Percentiles rank a stretch among this genome's conserved stretches.
Evolutionary conservation across 2,888 invertebrate species (phyloP).

Genomic region (Isoperla grammatica): DNA sequence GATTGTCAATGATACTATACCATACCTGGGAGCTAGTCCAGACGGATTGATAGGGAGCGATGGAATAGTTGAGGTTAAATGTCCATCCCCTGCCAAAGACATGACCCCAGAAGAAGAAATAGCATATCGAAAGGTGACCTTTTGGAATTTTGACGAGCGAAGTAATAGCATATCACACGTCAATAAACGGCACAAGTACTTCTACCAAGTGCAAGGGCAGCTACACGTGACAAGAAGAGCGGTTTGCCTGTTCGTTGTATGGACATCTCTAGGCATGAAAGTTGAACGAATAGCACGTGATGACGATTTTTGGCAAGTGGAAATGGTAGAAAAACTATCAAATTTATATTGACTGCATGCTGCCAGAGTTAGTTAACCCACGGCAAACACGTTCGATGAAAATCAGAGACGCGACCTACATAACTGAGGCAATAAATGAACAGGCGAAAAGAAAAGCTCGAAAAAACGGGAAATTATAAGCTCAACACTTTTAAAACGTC

Average conservation of each 20-base stretch:
- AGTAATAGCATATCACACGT: constrained; percentile 5
- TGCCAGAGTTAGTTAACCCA: constrained; percentile 29
- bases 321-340: constrained; percentile 22
- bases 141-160: background rate
- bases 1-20: too few relatives aligned
- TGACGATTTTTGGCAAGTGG: constrained; percentile 24
- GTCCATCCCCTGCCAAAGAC: background rate
- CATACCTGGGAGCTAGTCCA: too few relatives aligned
- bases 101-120: background rate
- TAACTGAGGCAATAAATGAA: background rate
- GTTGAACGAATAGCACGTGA: constrained; percentile 22
- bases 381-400: constrained; percentile 7
- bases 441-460: background rate
- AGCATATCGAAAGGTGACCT: background rate
- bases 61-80: background rate
- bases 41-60: too few relatives aligned
- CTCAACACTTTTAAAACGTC: too few relatives aligned
- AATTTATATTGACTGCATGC: constrained; percentile 25
- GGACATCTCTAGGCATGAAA: constrained; percentile 25
- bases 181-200: background rate
- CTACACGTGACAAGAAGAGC: background rate
- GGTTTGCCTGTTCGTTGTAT: constrained; percentile 5
- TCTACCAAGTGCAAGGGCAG: constrained; percentile 5
- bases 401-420: constrained; percentile 11
- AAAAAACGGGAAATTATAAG: too few relatives aligned